A percentile compares a stretch with the other conserved stretches of the same genome.
Conservation (phyloP, 2,888 invertebrate species). For the Aphelenchoides bicaudatus region DNA sequence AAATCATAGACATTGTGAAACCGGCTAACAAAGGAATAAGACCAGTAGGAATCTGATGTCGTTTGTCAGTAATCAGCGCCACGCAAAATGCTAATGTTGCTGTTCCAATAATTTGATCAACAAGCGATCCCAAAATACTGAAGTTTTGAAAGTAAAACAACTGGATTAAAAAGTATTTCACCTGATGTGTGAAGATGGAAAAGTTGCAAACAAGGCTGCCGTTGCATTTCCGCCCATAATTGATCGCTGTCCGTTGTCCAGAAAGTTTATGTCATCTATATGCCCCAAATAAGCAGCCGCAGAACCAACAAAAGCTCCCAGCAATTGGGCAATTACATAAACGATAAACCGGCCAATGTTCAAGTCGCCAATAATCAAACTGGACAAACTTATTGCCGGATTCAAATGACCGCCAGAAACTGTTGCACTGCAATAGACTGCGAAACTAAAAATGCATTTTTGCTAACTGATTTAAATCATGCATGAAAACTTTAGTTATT, state of each 20-base stretch:
- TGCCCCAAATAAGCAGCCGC: slow-evolving; percentile 55
- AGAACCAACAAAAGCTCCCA: slow-evolving; percentile 58
- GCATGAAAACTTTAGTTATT: no score
- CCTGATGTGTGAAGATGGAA: slow-evolving; percentile 63
- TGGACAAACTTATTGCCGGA: slow-evolving; percentile 51
- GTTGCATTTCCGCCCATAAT: slow-evolving; percentile 58
- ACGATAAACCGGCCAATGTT: slow-evolving; percentile 30
- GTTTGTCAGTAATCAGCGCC: slow-evolving; percentile 54
- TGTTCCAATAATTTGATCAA: slow-evolving; percentile 55
- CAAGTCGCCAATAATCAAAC: slow-evolving; percentile 47
- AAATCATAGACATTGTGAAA: slow-evolving; percentile 54
- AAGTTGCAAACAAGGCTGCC: slow-evolving; percentile 66
- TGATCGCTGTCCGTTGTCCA: slow-evolving; percentile 61
- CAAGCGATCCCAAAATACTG: slow-evolving; percentile 7
- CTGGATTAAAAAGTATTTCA: slow-evolving; percentile 64
- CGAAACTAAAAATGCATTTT: no score
- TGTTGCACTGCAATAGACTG: no score
- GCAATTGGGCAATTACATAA: slow-evolving; percentile 42
- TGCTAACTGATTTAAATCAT: no score
- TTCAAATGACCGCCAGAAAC: slow-evolving; percentile 50
- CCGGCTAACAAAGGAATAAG: slow-evolving; percentile 53
- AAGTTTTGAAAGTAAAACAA: slow-evolving; percentile 46
- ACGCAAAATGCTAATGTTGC: slow-evolving; percentile 54
- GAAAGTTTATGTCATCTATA: slow-evolving; percentile 59
- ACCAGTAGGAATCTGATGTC: slow-evolving; percentile 51